Evolutionary conservation across 2,113 vertebrate genomes (phyloP).

Genomic region (Pontoporia blainvillei): DNA sequence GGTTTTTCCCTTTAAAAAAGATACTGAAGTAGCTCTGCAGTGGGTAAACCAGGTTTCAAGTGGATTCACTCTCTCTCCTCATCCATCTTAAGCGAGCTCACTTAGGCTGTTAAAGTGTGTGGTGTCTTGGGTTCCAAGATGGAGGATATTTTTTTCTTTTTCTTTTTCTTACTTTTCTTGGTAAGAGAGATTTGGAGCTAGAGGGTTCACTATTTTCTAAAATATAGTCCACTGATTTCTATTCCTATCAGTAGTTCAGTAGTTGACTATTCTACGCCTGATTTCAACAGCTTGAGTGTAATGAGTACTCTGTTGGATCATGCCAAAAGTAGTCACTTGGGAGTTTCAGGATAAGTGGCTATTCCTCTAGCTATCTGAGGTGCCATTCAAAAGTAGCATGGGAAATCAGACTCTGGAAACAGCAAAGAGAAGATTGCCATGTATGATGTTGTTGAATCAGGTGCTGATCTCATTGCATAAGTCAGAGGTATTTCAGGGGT

Average conservation of each 20-base stretch:
- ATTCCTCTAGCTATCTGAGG: not conserved
- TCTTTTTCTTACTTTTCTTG: not conserved
- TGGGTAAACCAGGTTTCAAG: not conserved
- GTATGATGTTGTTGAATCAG: not conserved
- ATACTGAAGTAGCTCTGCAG: not conserved
- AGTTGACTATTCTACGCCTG: not conserved
- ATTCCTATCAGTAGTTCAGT: not conserved
- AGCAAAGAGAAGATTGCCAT: not conserved
- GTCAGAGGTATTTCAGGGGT: not conserved
- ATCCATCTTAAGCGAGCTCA: no score
- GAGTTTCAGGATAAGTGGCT: not conserved
- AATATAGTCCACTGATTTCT: not conserved
- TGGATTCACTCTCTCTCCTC: not conserved
- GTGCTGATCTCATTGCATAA: not conserved
- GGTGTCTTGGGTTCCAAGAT: not conserved
- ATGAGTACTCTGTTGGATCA: not conserved
- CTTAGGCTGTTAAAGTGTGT: not conserved
- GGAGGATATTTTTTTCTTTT: not conserved
- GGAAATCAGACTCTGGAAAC: not conserved
- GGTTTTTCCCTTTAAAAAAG: not conserved
- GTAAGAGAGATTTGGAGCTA: not conserved
- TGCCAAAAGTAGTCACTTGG: no score
- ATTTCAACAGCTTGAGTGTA: not conserved
- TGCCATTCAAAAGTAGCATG: not conserved
- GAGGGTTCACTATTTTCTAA: not conserved